Base-by-base conservation (phyloP, 2,113 vertebrate genomes). In the Patagioenas fasciata region DNA sequence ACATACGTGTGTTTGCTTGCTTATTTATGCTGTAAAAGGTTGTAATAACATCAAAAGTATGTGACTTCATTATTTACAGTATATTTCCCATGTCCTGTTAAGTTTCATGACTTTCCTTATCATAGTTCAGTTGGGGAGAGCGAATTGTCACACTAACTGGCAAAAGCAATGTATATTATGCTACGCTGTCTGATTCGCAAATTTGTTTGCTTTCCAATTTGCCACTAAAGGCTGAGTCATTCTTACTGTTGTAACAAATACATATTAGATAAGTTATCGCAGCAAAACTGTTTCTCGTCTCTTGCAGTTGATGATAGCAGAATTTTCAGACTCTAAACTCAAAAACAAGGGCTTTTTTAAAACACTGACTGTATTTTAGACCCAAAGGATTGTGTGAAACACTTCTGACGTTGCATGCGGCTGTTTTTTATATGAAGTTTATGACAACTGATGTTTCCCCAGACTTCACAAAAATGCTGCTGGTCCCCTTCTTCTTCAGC, bases 201-300 rank as follows among this genome's bases (percentile, higher is more conserved):
- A 24, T 92, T 60, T 91, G 51, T 95, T 95, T 94, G 73, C 88
- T 93, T 92, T 94, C 80, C 83, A 84, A 9, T 84, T 95, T 91
- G 21, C 73, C 1, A 1, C 62, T 85, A 25, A 88, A 60, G 72
- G 62, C 90, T 91, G 93, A 97, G 86, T 97, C 93, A 93, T 91
- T 73, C 42, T 82, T 72, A n/a, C 56, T 85, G 77, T 90, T 95
- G 66, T 28, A 94, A 96, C 82, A 94, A 95, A 94, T 74, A 78
- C 11, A 2, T 47, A 50, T 71, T 92, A 95, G 92, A 92, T 93
- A 96, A 88, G 36, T 79, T 95, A 93, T 92, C 58, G 0, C 38
- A 64, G 72, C 71, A 67, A 50, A 82, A 61, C 81, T 91, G 64
- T 80, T 89, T 89, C 61, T 88, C 0, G 1, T 82, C 64, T 48